Conservation (phyloP, 2,797 vertebrate genomes). For the Momotus momota region DNA sequence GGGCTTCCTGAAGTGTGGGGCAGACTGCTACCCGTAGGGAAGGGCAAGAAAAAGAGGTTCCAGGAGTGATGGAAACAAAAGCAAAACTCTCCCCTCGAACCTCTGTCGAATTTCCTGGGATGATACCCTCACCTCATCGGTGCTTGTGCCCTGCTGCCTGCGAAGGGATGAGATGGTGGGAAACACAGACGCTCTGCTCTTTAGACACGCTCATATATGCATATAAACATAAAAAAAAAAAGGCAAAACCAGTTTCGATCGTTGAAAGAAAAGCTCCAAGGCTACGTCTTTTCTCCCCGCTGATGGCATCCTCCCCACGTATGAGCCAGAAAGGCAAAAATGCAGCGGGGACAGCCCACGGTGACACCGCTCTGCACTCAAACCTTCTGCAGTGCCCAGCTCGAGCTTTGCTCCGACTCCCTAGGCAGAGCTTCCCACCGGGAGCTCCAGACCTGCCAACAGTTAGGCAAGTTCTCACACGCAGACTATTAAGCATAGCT, state of each 20-base stretch:
- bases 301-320: neutral
- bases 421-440: fast-evolving
- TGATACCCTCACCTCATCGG: neutral
- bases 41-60: neutral
- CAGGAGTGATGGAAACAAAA: neutral
- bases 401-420: neutral
- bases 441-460: neutral
- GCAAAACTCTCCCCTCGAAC: neutral
- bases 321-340: neutral
- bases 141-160: neutral
- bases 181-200: fast-evolving
- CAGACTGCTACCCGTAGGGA: neutral
- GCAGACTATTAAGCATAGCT: slow-evolving; percentile 6
- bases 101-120: fast-evolving
- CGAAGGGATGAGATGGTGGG: fast-evolving
- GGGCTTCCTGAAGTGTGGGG: neutral
- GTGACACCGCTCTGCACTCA: fast-evolving
- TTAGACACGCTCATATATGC: neutral
- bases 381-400: fast-evolving
- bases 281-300: fast-evolving
- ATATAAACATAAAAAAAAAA: neutral
- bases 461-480: slow-evolving; percentile 44
- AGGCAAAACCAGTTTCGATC: neutral
- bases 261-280: neutral
- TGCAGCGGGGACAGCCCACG: fast-evolving